Conservation (phyloP, 2,888 invertebrate species). For the Pachydiplax longipennis region DNA sequence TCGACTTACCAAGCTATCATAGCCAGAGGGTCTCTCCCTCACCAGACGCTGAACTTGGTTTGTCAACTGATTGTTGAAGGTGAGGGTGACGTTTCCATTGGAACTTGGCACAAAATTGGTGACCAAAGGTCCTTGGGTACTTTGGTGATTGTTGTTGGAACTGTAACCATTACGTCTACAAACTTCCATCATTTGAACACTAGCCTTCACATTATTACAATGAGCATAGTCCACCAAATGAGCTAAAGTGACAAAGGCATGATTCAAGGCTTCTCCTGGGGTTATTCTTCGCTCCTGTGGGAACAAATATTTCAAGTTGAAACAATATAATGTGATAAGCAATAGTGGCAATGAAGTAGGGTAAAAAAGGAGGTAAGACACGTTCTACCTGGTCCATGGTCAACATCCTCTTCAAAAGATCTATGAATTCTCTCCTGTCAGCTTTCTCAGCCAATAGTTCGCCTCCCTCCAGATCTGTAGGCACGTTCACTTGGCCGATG, state of each 20-base stretch:
- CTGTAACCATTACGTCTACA: conserved; percentile 66
- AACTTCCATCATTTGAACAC: conserved; percentile 96
- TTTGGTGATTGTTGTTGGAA: conserved; percentile 56
- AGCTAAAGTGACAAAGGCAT: conserved; percentile 91
- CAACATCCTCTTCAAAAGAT: conserved; percentile 96
- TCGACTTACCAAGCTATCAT: conserved; percentile 74
- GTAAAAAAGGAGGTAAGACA: conserved; percentile 52
- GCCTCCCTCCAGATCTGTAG: conserved; percentile 96
- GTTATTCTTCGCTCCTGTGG: conserved; percentile 88
- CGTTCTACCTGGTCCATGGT: conserved; percentile 90
- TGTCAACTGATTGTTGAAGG: conserved; percentile 82
- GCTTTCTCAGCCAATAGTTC: conserved; percentile 97
- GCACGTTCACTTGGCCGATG: conserved; percentile 95
- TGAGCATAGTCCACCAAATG: conserved; percentile 96
- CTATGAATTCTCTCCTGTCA: conserved; percentile 96
- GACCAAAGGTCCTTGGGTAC: conserved; percentile 68
- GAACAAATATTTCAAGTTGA: background rate
- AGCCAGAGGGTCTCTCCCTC: conserved; percentile 74
- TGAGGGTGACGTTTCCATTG: conserved; percentile 87
- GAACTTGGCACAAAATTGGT: conserved; percentile 80
- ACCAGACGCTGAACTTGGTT: conserved; percentile 77
- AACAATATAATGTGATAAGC: background rate
- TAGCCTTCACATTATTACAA: conserved; percentile 95
- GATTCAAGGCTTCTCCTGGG: conserved; percentile 94
- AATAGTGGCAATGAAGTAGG: background rate